Evolutionary conservation across 2,888 invertebrate genomes (phyloP).

Genomic region (Caenorhabditis imperialis): DNA sequence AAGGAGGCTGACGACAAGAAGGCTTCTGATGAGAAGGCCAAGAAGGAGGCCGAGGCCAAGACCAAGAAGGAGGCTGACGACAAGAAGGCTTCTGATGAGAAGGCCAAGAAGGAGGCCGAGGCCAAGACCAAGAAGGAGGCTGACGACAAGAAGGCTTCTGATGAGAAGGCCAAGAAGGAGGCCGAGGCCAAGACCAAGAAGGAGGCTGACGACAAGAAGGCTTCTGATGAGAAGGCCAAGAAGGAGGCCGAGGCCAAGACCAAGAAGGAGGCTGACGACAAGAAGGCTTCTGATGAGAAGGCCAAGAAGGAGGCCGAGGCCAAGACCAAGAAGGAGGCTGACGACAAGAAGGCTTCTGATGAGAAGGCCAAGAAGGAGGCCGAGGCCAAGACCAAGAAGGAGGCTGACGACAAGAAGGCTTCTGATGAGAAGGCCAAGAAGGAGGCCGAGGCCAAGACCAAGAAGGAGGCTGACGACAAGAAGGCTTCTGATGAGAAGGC

Average conservation of each 20-base stretch:
- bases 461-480: slow-evolving; percentile 1
- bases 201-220: no score
- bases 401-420: no score
- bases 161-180: no score
- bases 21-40: slow-evolving; percentile 3
- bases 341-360: slow-evolving; percentile 11
- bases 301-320: slow-evolving; percentile 20
- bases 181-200: no score
- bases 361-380: slow-evolving; percentile 28
- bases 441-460: slow-evolving; percentile 2
- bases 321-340: slow-evolving; percentile 20
- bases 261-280: slow-evolving; percentile 10
- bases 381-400: slow-evolving; percentile 10
- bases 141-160: no score
- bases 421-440: neutral
- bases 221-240: no score
- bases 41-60: slow-evolving; percentile 7
- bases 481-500: neutral
- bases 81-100: no score
- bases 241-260: slow-evolving; percentile 1
- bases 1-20: slow-evolving; percentile 4
- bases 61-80: neutral
- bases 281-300: slow-evolving; percentile 2
- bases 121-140: no score
- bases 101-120: no score